Evolutionary conservation across 2,797 vertebrate genomes (phyloP), one percentile per base, ranked within the genome.

Genomic region (Enteromius thamalakanensis): DNA sequence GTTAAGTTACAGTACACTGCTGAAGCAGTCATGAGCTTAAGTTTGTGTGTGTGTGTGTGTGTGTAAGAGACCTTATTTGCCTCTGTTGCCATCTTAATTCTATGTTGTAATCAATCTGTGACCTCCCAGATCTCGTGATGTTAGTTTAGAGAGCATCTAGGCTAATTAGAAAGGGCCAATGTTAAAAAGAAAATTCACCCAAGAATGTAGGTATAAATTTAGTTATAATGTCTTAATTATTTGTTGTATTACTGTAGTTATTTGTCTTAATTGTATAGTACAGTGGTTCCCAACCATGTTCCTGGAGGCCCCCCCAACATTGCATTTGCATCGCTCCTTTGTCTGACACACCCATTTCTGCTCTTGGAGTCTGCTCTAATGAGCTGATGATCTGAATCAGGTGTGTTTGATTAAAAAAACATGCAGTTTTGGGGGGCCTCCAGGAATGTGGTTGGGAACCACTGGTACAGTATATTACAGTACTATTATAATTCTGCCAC

Each of bases 11-110:
- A 62, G 60, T 62, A 62, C 75, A 58, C 55, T 60, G 58, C 76
- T 76, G 34, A 62, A 84, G 64, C 65, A 79, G 80, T 82, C 80
- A 78, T 85, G 75, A 65, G 79, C 62, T 71, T 69, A 21, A 23
- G 34, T n/a, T 21, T 78, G 69, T 53, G 45, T 67, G 17, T 17
- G 11, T 21, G 69, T 71, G 53, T 21, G 68, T 60, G 67, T 81
- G 69, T 64, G 67, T 67, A 8, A 12, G 12, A 29, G 58, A 49
- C 1, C 47, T 34, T 32, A 37, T 34, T 79, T 65, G 42, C 80
- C 71, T 82, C 32, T 29, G 26, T 55, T 83, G 51, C 19, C 81
- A 69, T 77, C 29, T 49, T 78, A 83, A 83, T 71, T 75, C 64
- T 77, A 6, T 62, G 83, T 68, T 26, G 32, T 75, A 84, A 53